Percentiles rank a stretch among this genome's conserved stretches.
phyloP scores from a whole-genome alignment of 2,113 vertebrate species.

The Corythaeola cristata region DNA sequence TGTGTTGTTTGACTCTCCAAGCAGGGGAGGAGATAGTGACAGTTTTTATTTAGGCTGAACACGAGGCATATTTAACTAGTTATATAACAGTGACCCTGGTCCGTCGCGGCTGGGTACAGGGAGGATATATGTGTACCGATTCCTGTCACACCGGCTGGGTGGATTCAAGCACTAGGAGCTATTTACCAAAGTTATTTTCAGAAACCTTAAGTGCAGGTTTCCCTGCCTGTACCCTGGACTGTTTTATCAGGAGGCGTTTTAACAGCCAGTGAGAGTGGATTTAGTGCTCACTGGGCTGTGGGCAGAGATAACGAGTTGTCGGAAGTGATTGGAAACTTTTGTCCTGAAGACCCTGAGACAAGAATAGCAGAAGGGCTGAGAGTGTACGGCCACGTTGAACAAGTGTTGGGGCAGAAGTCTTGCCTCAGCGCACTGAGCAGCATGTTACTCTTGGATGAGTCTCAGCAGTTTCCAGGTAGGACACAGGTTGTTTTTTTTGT shows the following conservation, averaged over 20 bases:
- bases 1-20: conserved; percentile 23
- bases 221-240: conserved; percentile 30
- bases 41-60: conserved; percentile 38
- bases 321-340: conserved; percentile 51
- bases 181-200: conserved; percentile 65
- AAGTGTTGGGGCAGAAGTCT: not conserved
- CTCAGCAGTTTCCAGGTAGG: conserved; percentile 67
- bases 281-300: not conserved
- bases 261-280: conserved; percentile 30
- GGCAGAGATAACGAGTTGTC: conserved; percentile 39
- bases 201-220: conserved; percentile 46
- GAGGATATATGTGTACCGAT: not conserved
- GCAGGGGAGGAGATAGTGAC: conserved; percentile 45
- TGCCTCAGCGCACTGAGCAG: not conserved
- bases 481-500: not conserved
- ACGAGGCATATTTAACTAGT: conserved; percentile 49
- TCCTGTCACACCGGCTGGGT: conserved; percentile 6
- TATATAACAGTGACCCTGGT: conserved; percentile 54
- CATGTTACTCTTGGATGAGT: conserved; percentile 69
- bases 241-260: conserved; percentile 17
- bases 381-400: not conserved
- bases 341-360: conserved; percentile 40
- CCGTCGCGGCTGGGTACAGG: not conserved
- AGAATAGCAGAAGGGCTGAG: conserved; percentile 33
- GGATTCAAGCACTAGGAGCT: conserved; percentile 23